These are phyloP conservation scores for Catharus bicknelli DNA, from an alignment of 2,113 vertebrate genomes.

Conservation along the genomic window DNA sequence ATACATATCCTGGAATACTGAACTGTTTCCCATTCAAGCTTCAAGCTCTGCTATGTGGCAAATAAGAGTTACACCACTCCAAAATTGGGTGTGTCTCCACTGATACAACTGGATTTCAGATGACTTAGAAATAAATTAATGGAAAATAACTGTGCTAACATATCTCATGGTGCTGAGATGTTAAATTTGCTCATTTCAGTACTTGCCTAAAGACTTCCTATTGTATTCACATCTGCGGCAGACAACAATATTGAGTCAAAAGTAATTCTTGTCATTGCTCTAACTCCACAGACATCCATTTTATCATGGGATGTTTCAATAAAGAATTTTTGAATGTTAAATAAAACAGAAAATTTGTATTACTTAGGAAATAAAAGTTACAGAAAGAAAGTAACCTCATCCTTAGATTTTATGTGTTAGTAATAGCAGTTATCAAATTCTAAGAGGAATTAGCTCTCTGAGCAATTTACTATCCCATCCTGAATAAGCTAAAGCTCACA, in stretches of 20 bases:
- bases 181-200: neutral
- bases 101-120: neutral
- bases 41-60: neutral
- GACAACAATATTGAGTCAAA: neutral
- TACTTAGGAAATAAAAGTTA: neutral
- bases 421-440: neutral
- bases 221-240: neutral
- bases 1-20: neutral
- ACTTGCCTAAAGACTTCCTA: neutral
- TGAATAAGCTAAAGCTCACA: neutral
- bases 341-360: neutral
- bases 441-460: neutral
- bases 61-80: neutral
- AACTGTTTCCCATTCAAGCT: neutral
- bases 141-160: neutral
- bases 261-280: neutral
- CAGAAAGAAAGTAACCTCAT: neutral
- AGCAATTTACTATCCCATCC: neutral
- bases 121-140: neutral
- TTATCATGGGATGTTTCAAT: neutral
- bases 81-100: neutral
- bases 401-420: neutral
- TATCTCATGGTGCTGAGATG: neutral
- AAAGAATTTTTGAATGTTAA: neutral
- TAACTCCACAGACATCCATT: neutral